These are phyloP conservation scores for Periophthalmus magnuspinnatus DNA, from an alignment of 2,797 vertebrate species.

Conservation along the genomic window DNA sequence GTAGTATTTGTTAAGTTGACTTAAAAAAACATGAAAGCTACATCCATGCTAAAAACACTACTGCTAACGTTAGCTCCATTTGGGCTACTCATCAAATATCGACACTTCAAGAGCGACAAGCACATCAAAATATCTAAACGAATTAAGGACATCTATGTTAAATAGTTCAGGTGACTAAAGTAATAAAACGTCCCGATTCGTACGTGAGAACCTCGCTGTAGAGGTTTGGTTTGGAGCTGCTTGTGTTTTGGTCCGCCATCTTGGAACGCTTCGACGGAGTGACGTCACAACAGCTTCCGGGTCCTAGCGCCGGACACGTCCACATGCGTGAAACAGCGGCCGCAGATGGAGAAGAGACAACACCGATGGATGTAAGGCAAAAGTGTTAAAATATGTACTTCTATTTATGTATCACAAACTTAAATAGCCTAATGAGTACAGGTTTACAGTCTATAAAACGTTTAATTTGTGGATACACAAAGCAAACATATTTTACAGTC, in stretches of 20 bases:
- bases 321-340: too few relatives aligned
- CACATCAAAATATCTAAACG: rapidly evolving
- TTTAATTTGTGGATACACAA: too few relatives aligned
- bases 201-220: conserved; percentile 67
- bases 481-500: too few relatives aligned
- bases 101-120: not conserved
- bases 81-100: not conserved
- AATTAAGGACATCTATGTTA: rapidly evolving
- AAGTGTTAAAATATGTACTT: too few relatives aligned
- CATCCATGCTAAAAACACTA: not conserved
- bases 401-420: too few relatives aligned
- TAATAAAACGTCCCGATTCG: rapidly evolving
- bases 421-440: too few relatives aligned
- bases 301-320: conserved; percentile 48
- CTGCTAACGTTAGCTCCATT: not conserved
- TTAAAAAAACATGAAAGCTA: not conserved
- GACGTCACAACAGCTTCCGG: conserved; percentile 25
- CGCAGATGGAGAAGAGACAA: not conserved
- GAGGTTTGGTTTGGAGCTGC: conserved; percentile 11
- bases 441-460: too few relatives aligned
- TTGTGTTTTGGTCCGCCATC: conserved; percentile 71
- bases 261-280: conserved; percentile 7
- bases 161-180: rapidly evolving
- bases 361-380: not conserved
- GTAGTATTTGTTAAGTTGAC: not conserved